Conservation (phyloP, 2,888 invertebrate genomes). For the Crematogaster levior region DNA sequence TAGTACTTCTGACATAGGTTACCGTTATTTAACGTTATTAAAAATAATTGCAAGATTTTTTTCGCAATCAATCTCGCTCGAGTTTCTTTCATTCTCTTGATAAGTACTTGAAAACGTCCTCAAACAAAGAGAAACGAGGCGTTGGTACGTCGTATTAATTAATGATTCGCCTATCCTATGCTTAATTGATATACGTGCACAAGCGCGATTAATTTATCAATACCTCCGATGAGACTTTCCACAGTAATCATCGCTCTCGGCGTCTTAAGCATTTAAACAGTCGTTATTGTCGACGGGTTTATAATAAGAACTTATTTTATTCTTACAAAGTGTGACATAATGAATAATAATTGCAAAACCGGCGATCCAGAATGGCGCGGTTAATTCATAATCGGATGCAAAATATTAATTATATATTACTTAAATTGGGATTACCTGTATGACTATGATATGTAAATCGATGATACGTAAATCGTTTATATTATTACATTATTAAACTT, state of each 20-base stretch:
- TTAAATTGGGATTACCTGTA: neutral
- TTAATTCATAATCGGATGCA: constrained; percentile 49
- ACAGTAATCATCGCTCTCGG: constrained; percentile 67
- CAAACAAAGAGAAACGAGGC: constrained; percentile 1
- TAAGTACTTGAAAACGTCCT: constrained; percentile 4
- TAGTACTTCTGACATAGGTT: neutral
- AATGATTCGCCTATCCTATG: constrained; percentile 72
- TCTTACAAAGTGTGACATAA: constrained; percentile 66
- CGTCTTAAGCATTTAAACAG: constrained; percentile 61
- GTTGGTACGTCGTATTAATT: constrained; percentile 57
- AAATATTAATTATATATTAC: constrained; percentile 59
- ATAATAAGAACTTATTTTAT: constrained; percentile 66
- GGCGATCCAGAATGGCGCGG: constrained; percentile 34
- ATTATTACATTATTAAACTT: neutral
- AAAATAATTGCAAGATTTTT: constrained; percentile 2
- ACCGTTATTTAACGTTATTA: neutral
- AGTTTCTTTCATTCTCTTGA: neutral
- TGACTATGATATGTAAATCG: no score
- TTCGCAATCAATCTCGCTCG: neutral
- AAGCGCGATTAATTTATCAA: constrained; percentile 77
- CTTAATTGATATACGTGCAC: constrained; percentile 77
- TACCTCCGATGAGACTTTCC: constrained; percentile 72
- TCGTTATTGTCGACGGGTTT: constrained; percentile 70
- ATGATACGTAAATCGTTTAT: neutral
- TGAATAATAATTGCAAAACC: constrained; percentile 71